Conservation (phyloP, 2,113 vertebrate species). For the Tricholaema leucomelas region DNA sequence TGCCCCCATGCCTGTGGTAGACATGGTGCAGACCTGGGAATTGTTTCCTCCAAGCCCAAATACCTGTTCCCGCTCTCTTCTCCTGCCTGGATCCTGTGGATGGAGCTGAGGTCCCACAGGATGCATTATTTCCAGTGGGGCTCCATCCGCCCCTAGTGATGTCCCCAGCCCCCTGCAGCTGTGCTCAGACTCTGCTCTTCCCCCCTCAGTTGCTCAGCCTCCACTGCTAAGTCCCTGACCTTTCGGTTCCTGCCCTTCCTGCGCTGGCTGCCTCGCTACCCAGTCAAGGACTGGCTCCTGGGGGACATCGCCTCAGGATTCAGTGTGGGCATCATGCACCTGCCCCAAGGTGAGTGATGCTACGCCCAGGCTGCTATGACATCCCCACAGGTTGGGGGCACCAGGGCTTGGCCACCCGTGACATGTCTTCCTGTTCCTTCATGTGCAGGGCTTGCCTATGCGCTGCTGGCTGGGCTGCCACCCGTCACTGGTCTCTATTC, state of each 20-base stretch:
- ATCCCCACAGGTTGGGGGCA: neutral
- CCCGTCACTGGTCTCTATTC: slow-evolving; percentile 90
- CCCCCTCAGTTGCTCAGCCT: slow-evolving; percentile 79
- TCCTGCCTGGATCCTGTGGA: neutral
- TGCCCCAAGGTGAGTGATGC: slow-evolving; percentile 86
- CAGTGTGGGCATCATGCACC: slow-evolving; percentile 94
- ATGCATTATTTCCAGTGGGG: neutral
- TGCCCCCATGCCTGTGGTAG: accelerated
- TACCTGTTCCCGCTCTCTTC: neutral
- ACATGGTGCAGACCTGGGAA: accelerated
- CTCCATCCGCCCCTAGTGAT: neutral
- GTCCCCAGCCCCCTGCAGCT: neutral
- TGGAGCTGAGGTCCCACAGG: neutral
- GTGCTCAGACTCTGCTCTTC: neutral
- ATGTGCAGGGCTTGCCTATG: slow-evolving; percentile 88
- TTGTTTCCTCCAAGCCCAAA: neutral
- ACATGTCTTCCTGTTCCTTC: neutral
- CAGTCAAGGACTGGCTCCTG: slow-evolving; percentile 82
- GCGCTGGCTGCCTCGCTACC: slow-evolving; percentile 87
- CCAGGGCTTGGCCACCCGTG: accelerated
- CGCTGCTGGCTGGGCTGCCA: slow-evolving; percentile 87
- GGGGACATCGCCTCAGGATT: slow-evolving; percentile 88
- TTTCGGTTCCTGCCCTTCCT: slow-evolving; percentile 83
- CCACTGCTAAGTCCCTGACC: slow-evolving; percentile 69
- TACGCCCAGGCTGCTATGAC: neutral